Percentiles rank a stretch among this genome's conserved stretches.
phyloP scores from a whole-genome alignment of 2,113 vertebrate species.

The Dromas ardeola region DNA sequence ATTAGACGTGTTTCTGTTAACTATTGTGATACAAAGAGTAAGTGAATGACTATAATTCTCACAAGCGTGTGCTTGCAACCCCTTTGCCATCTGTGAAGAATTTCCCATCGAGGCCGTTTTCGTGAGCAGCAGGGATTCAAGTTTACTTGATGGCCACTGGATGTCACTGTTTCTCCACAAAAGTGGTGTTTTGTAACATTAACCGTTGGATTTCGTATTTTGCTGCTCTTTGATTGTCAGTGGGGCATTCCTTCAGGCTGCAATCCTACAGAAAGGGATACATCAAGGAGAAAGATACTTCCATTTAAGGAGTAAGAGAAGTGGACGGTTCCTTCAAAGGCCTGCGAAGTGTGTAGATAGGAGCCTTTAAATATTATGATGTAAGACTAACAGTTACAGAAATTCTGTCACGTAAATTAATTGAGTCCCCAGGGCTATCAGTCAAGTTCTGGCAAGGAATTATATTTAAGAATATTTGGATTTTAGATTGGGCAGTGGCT shows the following conservation, averaged over 20 bases:
- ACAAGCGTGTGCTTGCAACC: neutral
- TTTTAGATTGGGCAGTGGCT: neutral
- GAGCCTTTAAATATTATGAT: neutral
- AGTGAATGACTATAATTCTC: neutral
- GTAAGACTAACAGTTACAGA: neutral
- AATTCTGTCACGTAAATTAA: neutral
- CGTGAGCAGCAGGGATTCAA: neutral
- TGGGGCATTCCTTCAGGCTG: neutral
- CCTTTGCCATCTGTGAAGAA: neutral
- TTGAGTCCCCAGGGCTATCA: neutral
- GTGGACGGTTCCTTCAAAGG: neutral
- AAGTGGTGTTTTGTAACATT: rapidly evolving
- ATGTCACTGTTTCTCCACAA: conserved; percentile 31
- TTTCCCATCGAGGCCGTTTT: neutral
- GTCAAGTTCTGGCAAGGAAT: neutral
- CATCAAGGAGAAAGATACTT: neutral
- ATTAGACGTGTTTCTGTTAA: neutral
- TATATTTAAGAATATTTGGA: neutral
- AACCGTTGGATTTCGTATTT: rapidly evolving
- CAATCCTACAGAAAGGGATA: neutral
- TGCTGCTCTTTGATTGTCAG: neutral
- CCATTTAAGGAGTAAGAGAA: neutral
- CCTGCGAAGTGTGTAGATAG: neutral
- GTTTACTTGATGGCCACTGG: neutral
- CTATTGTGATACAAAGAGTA: neutral